A percentile compares a stretch with the other conserved stretches of the same genome.
These are phyloP conservation scores for Genyomyrus donnyi DNA, from an alignment of 2,113 vertebrate species.

Conservation along the genomic window DNA sequence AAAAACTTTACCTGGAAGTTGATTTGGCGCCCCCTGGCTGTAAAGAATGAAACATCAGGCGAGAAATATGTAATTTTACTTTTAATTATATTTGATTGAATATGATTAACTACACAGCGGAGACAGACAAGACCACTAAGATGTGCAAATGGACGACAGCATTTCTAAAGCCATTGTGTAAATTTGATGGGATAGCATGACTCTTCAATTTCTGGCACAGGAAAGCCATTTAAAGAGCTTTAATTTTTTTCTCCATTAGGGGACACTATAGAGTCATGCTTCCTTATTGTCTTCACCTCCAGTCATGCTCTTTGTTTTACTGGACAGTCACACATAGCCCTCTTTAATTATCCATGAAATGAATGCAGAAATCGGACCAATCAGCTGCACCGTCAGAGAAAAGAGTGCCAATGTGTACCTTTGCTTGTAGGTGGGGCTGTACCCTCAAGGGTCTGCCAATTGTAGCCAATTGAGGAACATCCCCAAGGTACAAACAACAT, in stretches of 20 bases:
- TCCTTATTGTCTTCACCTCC: neutral
- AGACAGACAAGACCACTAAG: neutral
- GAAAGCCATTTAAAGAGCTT: neutral
- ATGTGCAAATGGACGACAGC: neutral
- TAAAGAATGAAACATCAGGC: neutral
- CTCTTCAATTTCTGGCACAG: neutral
- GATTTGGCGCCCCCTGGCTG: slow-evolving; percentile 11
- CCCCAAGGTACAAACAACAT: too few species aligned
- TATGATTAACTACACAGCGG: neutral
- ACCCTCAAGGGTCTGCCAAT: too few species aligned
- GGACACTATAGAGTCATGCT: neutral
- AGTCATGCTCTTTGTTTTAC: neutral
- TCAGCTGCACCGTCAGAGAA: neutral
- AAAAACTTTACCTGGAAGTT: neutral
- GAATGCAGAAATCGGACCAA: neutral
- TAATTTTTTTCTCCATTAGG: neutral
- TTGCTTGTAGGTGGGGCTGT: too few species aligned
- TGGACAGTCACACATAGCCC: neutral
- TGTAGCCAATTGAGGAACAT: too few species aligned
- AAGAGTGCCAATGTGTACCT: too few species aligned
- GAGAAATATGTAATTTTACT: neutral
- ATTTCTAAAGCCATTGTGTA: neutral
- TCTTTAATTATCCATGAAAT: neutral
- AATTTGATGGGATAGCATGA: neutral
- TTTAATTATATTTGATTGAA: too few species aligned